Conservation (phyloP, 2,113 vertebrate genomes). For the Crocuta crocuta region DNA sequence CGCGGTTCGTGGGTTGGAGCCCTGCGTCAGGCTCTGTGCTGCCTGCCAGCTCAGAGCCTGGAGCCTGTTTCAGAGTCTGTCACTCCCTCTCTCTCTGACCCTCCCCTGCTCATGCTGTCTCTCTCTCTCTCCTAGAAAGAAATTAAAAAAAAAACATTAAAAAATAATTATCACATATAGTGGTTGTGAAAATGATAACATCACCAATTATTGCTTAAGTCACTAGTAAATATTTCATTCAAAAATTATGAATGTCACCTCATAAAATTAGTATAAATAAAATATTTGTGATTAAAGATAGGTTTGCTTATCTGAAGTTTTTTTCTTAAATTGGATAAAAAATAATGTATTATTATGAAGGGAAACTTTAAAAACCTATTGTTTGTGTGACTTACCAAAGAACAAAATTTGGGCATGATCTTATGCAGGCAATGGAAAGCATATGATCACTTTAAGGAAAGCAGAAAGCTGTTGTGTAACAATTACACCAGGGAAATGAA, state of each 20-base stretch:
- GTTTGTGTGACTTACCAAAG: neutral
- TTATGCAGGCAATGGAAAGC: neutral
- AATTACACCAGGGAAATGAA: neutral
- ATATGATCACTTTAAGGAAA: neutral
- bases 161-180: neutral
- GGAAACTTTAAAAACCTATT: neutral
- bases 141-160: no score
- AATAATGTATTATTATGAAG: neutral
- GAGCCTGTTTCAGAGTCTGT: no score
- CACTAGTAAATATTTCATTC: neutral
- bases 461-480: neutral
- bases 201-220: neutral
- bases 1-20: no score
- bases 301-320: neutral
- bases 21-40: no score
- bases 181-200: neutral
- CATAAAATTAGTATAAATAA: neutral
- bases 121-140: no score
- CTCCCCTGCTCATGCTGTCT: no score
- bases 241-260: neutral
- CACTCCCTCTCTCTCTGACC: no score
- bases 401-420: neutral
- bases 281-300: neutral
- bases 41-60: no score
- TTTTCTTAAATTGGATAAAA: neutral